Base-by-base conservation (phyloP, 2,113 vertebrate genomes). In the Phalacrocorax pelagicus region DNA sequence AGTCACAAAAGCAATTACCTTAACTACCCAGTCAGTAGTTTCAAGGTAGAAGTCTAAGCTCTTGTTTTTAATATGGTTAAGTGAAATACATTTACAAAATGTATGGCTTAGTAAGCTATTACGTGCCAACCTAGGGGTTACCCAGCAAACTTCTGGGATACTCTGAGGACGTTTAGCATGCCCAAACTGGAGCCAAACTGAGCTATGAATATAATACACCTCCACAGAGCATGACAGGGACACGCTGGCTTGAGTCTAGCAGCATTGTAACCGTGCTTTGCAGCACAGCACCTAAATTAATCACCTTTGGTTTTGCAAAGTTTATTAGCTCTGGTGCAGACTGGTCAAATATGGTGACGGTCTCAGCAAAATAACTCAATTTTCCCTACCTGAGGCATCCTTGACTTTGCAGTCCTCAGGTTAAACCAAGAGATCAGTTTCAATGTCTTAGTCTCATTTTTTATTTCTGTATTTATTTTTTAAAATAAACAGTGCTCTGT, bases 11-110 rank as follows among this genome's bases (percentile, higher is more conserved):
- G 24, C 42, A 46, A 67, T 91, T 85, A 81, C 11, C 38, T 91
- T 91, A 65, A 59, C 97, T 97, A 67, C 70, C 30, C 79, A 83
- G 83, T 29, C 32, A n/a, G 11, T 77, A 93, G 51, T 94, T 97
- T 94, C 88, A 57, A 58, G 20, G n/a, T 24, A 69, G 72, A 81
- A 81, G n/a, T 54, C 38, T 44, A 91, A 61, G 30, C 47, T 73
- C 95, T 91, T 84, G 93, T 91, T 96, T 91, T 61, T 57, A 34
- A 49, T 20, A 26, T 15, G 75, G 70, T 57, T 83, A 65, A 44
- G 27, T 78, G 52, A 85, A 92, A 69, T 72, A 58, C 3, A 30
- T 62, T 49, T 71, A 46, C 51, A 66, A 73, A 66, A 55, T 29
- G 1, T 10, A 42, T 42, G 19, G 40, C 32, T 62, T 69, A 61